Conservation (phyloP, 1,140 invertebrate genomes). For the Heliothis subflexa region DNA sequence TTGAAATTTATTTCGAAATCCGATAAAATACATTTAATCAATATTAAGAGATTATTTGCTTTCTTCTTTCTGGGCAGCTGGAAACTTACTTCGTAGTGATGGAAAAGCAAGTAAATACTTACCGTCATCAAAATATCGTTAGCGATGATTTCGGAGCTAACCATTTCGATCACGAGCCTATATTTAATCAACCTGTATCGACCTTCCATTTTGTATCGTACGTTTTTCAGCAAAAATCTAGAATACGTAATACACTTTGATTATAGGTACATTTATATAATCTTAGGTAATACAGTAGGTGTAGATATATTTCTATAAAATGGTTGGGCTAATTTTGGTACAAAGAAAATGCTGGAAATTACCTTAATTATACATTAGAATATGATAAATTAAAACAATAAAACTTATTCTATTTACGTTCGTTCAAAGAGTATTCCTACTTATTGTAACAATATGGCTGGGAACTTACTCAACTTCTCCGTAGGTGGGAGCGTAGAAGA, state of each 20-base stretch:
- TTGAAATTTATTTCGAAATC: no score
- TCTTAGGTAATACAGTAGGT: no score
- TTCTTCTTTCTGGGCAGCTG: neutral
- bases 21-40: no score
- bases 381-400: no score
- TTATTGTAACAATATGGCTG: neutral
- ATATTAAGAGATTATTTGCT: neutral
- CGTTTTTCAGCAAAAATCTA: conserved; percentile 72
- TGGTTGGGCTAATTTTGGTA: no score
- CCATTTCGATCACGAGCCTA: conserved; percentile 62
- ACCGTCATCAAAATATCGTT: conserved; percentile 44
- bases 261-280: no score
- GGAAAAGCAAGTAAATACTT: neutral
- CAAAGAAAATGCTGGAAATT: neutral
- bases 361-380: no score
- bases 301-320: no score
- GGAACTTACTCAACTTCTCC: conserved; percentile 72
- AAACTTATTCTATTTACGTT: no score
- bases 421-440: neutral
- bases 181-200: conserved; percentile 64
- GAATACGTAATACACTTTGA: no score
- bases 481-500: conserved; percentile 67
- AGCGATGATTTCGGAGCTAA: conserved; percentile 62
- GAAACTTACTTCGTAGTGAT: neutral
- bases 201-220: conserved; percentile 70